A percentile compares a stretch with the other conserved stretches of the same genome.
These are phyloP conservation scores for Stomatorhinus walkeri DNA, from an alignment of 2,797 vertebrate species.

Conservation along the genomic window DNA sequence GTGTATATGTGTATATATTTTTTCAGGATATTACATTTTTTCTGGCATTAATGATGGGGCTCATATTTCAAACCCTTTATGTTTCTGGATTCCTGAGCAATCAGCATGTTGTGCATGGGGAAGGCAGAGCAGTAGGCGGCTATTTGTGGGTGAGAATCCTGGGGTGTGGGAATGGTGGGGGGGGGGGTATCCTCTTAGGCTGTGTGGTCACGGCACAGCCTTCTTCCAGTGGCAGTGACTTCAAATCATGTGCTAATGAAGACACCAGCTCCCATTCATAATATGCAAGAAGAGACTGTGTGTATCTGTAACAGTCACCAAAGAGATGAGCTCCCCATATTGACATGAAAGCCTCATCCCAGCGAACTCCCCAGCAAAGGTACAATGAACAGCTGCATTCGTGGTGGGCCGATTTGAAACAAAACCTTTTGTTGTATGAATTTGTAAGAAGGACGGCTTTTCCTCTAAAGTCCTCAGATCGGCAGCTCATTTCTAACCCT, in stretches of 20 bases:
- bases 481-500: background rate
- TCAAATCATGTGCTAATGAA: conserved; percentile 17
- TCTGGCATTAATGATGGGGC: background rate
- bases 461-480: background rate
- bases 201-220: background rate
- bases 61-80: background rate
- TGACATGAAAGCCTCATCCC: background rate
- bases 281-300: background rate
- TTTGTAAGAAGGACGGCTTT: background rate
- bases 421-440: conserved; percentile 13
- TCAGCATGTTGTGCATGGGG: background rate
- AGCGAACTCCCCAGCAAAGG: background rate
- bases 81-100: background rate
- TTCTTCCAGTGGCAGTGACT: background rate
- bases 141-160: conserved; percentile 1
- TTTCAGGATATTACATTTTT: background rate
- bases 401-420: background rate
- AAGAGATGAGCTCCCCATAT: background rate
- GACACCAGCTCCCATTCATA: background rate
- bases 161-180: background rate
- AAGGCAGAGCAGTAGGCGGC: background rate
- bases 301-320: background rate
- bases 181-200: background rate
- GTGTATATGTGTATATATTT: background rate
- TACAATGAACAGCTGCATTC: background rate